Percentiles rank a stretch among this genome's conserved stretches.
These are phyloP conservation scores for Orthonevra nobilis DNA, from an alignment of 2,888 invertebrate genomes.

Conservation along the genomic window DNA sequence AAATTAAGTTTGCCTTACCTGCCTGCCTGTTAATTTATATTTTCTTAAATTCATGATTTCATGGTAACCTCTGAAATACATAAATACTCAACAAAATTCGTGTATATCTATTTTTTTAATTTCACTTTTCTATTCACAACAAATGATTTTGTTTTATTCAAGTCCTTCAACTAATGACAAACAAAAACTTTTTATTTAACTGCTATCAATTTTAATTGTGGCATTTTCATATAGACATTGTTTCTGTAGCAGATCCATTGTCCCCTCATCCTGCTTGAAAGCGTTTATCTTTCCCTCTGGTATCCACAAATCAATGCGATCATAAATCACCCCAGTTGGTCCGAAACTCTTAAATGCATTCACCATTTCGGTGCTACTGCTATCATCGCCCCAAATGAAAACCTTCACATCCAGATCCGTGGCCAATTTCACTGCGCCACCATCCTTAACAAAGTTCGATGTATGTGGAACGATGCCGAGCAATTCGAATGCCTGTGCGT, in stretches of 20 bases:
- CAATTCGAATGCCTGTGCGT: constrained; percentile 89
- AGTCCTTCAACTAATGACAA: constrained; percentile 18
- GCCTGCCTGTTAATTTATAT: no score
- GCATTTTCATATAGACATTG: constrained; percentile 73
- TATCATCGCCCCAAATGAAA: constrained; percentile 98
- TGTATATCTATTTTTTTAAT: no score
- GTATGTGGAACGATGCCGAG: constrained; percentile 95
- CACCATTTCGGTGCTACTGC: constrained; percentile 91
- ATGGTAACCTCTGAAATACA: no score
- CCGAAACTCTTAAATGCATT: constrained; percentile 91
- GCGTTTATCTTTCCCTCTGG: constrained; percentile 72
- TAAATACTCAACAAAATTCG: no score
- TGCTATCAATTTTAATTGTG: constrained; percentile 1
- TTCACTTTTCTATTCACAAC: no score
- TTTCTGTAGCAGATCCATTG: constrained; percentile 75
- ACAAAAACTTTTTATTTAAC: neutral
- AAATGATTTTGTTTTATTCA: neutral
- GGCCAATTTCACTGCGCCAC: constrained; percentile 85
- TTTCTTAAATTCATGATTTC: no score
- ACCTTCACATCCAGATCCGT: constrained; percentile 89
- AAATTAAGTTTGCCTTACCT: no score
- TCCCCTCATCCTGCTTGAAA: constrained; percentile 74
- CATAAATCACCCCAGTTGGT: constrained; percentile 96
- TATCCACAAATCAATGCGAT: constrained; percentile 86
- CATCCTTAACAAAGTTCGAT: constrained; percentile 91